phyloP scores from a whole-genome alignment of 2,113 vertebrate species.

The Oncorhynchus masou region DNA sequence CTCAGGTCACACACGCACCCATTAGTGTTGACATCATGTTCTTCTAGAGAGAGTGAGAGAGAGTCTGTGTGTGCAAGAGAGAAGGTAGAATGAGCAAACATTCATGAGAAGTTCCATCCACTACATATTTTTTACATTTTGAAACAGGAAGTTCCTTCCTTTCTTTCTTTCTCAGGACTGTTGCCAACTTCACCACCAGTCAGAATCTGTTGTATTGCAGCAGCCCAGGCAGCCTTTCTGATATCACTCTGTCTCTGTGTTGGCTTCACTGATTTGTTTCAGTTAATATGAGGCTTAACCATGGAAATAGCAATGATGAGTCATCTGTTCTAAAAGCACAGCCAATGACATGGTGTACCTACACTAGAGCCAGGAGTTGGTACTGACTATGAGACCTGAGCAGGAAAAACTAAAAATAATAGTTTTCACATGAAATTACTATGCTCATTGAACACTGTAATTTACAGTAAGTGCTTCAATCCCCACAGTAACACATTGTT shows the following conservation, averaged over 20 bases:
- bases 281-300: background rate
- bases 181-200: background rate
- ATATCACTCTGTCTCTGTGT: background rate
- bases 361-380: no score
- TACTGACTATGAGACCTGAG: no score
- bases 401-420: no score
- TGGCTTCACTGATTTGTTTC: background rate
- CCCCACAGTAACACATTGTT: conserved; percentile 25
- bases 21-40: background rate
- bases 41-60: background rate
- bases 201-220: background rate
- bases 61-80: background rate
- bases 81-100: background rate
- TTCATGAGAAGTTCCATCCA: background rate
- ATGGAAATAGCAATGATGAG: background rate
- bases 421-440: background rate
- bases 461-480: background rate
- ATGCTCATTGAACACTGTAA: background rate
- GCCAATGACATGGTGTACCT: background rate
- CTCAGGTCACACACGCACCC: background rate
- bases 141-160: background rate
- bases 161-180: conserved; percentile 4
- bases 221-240: no score
- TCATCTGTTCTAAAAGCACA: background rate
- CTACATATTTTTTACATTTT: background rate